Percentiles rank a stretch among this genome's conserved stretches.
phyloP scores from a whole-genome alignment of 53 echinoderm and acorn worm species.

The Holothuria scabra region DNA sequence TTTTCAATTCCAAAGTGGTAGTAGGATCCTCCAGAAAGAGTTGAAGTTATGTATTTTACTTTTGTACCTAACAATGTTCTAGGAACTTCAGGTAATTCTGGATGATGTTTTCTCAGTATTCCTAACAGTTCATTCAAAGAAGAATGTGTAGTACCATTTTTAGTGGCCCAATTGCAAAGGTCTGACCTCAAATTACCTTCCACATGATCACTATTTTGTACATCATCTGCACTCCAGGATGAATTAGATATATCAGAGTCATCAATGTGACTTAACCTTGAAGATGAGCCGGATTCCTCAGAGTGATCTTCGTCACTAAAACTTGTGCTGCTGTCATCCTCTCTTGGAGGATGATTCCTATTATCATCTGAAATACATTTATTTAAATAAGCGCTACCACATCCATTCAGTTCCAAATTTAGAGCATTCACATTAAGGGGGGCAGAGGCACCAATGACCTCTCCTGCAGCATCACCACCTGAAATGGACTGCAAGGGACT shows the following conservation, averaged over 20 bases:
- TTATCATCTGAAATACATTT: not conserved
- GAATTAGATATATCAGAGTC: not conserved
- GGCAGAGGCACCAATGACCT: not conserved
- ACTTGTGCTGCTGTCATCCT: not conserved
- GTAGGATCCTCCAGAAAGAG: constrained; percentile 58
- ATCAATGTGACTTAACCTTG: too few relatives aligned
- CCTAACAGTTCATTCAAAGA: constrained; percentile 51
- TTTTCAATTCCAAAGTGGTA: constrained; percentile 48
- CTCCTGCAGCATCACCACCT: not conserved
- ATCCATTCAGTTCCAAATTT: not conserved
- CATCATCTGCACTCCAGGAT: too few relatives aligned
- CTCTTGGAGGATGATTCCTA: too few relatives aligned
- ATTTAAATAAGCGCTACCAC: not conserved
- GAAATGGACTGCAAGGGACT: constrained; percentile 4
- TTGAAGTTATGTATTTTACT: constrained; percentile 7
- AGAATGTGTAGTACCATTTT: constrained; percentile 41
- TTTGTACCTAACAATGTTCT: constrained; percentile 52
- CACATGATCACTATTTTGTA: not conserved
- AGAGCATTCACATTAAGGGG: not conserved
- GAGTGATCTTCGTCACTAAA: not conserved
- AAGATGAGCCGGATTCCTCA: not conserved
- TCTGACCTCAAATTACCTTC: not conserved
- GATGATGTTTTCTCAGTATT: constrained; percentile 49
- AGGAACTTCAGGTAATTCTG: constrained; percentile 61
- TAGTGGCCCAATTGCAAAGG: constrained; percentile 19